Evolutionary conservation across 1,140 invertebrate genomes (phyloP).

Genomic region (Drosophila parvula): DNA sequence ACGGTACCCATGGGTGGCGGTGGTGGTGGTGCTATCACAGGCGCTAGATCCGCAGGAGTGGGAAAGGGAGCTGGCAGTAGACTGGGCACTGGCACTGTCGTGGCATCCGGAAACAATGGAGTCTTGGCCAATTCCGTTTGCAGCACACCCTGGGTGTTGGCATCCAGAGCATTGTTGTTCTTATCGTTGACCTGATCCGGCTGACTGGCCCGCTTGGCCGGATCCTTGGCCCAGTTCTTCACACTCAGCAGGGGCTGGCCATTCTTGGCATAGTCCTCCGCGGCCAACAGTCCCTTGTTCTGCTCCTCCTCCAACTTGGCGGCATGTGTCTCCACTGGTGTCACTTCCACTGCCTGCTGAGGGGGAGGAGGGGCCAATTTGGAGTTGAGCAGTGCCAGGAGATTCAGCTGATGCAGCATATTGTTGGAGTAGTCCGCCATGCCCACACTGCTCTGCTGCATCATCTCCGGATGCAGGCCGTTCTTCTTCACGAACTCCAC

Average conservation of each 20-base stretch:
- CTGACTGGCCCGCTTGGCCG: conserved; percentile 55
- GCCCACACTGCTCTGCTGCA: conserved; percentile 15
- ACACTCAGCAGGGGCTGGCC: conserved; percentile 73
- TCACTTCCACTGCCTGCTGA: not conserved
- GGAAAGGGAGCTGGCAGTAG: conserved; percentile 42
- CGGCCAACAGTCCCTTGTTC: conserved; percentile 17
- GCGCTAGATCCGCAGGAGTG: conserved; percentile 30
- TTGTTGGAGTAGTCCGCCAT: conserved; percentile 56
- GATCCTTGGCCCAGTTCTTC: conserved; percentile 85
- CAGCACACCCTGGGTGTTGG: conserved; percentile 78
- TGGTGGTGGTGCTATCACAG: conserved; percentile 38
- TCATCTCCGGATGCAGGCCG: conserved; percentile 81
- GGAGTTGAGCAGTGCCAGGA: conserved; percentile 67
- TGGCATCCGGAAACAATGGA: conserved; percentile 13
- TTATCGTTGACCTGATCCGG: conserved; percentile 53
- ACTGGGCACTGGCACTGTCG: conserved; percentile 19
- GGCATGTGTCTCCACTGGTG: conserved; percentile 12
- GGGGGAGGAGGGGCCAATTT: conserved; percentile 49
- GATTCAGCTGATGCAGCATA: conserved; percentile 64
- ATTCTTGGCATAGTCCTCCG: conserved; percentile 43
- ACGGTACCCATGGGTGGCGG: conserved; percentile 72
- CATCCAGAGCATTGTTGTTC: conserved; percentile 71
- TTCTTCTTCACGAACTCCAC: conserved; percentile 73
- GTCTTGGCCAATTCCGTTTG: conserved; percentile 35
- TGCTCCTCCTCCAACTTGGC: conserved; percentile 29